Evolutionary conservation across 2,113 vertebrate species (phyloP).

Genomic region (Copsychus sechellarum): DNA sequence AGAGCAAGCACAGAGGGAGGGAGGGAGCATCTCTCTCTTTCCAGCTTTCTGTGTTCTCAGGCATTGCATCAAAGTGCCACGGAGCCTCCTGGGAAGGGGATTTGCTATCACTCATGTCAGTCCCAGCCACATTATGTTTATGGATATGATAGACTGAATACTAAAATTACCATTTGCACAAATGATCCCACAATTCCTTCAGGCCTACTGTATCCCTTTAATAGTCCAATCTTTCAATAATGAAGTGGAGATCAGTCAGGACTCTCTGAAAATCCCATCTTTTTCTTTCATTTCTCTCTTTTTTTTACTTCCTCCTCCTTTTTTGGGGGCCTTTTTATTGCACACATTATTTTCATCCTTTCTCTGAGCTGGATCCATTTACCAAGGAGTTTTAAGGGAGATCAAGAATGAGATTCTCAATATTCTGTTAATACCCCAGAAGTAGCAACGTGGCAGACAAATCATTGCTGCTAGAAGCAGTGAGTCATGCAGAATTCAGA

Average conservation of each 20-base stretch:
- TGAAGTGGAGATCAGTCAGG: slow-evolving; percentile 68
- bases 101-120: slow-evolving; percentile 56
- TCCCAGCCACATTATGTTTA: slow-evolving; percentile 63
- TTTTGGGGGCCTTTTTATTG: slow-evolving; percentile 21
- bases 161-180: slow-evolving; percentile 76
- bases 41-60: slow-evolving; percentile 27
- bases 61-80: slow-evolving; percentile 61
- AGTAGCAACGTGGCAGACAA: slow-evolving; percentile 43
- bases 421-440: slow-evolving; percentile 47
- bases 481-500: slow-evolving; percentile 5
- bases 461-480: slow-evolving; percentile 37
- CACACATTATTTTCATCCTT: slow-evolving; percentile 38
- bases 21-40: background rate
- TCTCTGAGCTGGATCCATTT: slow-evolving; percentile 44
- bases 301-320: background rate
- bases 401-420: slow-evolving; percentile 55
- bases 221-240: slow-evolving; percentile 74
- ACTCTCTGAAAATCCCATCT: slow-evolving; percentile 54
- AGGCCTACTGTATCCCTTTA: slow-evolving; percentile 71
- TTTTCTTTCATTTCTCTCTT: slow-evolving; percentile 48
- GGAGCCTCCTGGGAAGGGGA: slow-evolving; percentile 40
- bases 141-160: slow-evolving; percentile 63
- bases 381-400: slow-evolving; percentile 37
- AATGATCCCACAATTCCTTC: slow-evolving; percentile 72
- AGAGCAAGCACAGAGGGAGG: background rate